phyloP scores from a whole-genome alignment of 1,140 invertebrate species.

The Lepidurus arcticus region DNA sequence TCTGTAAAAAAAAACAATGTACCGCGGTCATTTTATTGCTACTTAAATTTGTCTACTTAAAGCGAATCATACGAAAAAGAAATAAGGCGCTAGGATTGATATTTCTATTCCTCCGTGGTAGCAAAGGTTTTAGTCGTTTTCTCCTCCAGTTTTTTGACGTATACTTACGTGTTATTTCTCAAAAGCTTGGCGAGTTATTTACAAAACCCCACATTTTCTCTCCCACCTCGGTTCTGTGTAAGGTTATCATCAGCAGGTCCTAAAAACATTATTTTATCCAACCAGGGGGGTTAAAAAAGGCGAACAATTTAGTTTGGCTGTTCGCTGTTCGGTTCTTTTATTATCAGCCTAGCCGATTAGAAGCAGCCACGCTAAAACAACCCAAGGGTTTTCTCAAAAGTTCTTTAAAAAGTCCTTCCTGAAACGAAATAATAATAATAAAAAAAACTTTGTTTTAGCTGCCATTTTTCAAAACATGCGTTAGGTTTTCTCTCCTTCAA shows the following conservation, averaged over 20 bases:
- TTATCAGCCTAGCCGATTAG: neutral
- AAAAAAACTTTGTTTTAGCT: slow-evolving; percentile 11
- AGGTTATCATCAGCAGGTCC: neutral
- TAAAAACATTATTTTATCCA: neutral
- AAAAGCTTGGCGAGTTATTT: neutral
- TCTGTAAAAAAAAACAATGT: neutral
- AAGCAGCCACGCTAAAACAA: neutral
- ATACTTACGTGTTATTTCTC: neutral
- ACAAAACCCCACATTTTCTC: neutral
- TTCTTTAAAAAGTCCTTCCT: neutral
- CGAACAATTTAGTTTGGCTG: slow-evolving; percentile 4
- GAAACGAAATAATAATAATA: neutral
- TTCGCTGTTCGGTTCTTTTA: neutral
- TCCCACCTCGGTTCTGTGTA: neutral
- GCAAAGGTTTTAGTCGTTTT: neutral
- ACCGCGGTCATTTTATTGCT: neutral
- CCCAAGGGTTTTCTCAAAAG: neutral
- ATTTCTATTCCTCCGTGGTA: slow-evolving; percentile 8
- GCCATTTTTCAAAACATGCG: slow-evolving; percentile 18
- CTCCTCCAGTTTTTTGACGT: neutral
- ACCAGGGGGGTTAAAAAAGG: neutral
- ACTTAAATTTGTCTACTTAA: slow-evolving; percentile 12
- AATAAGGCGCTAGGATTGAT: slow-evolving; percentile 4
- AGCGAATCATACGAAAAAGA: neutral
- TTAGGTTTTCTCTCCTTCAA: slow-evolving; percentile 17